Evolutionary conservation across 2,797 vertebrate species (phyloP).

Genomic region (Danio aesculapii): DNA sequence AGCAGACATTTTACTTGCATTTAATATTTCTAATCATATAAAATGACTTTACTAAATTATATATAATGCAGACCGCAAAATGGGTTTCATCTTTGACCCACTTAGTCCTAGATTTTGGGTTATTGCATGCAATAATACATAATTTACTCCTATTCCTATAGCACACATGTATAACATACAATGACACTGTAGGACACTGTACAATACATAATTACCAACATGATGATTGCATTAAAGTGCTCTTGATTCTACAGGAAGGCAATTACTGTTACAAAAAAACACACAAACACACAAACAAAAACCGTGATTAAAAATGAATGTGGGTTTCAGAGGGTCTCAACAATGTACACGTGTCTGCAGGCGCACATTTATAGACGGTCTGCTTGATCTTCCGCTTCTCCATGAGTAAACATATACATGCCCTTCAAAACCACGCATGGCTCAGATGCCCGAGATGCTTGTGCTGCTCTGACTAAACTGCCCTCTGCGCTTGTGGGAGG

Average conservation of each 20-base stretch:
- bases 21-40: too few relatives aligned
- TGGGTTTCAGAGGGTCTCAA: slow-evolving; percentile 18
- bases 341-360: not conserved
- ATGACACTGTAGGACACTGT: too few relatives aligned
- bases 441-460: slow-evolving; percentile 55
- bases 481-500: slow-evolving; percentile 56
- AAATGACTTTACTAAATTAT: too few relatives aligned
- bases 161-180: too few relatives aligned
- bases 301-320: not conserved
- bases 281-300: slow-evolving; percentile 25
- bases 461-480: slow-evolving; percentile 54
- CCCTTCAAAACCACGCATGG: slow-evolving; percentile 38
- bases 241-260: not conserved
- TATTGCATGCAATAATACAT: too few relatives aligned
- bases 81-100: too few relatives aligned
- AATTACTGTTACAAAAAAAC: not conserved
- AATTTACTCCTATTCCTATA: too few relatives aligned
- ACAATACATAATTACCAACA: too few relatives aligned
- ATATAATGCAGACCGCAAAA: too few relatives aligned
- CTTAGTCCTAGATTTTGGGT: too few relatives aligned
- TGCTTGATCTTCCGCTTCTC: slow-evolving; percentile 11
- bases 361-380: slow-evolving; percentile 30
- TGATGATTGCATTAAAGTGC: not conserved
- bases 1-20: too few relatives aligned
- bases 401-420: slow-evolving; percentile 32